phyloP scores from a whole-genome alignment of 2,888 invertebrate species.

The Phyllotreta striolata region DNA sequence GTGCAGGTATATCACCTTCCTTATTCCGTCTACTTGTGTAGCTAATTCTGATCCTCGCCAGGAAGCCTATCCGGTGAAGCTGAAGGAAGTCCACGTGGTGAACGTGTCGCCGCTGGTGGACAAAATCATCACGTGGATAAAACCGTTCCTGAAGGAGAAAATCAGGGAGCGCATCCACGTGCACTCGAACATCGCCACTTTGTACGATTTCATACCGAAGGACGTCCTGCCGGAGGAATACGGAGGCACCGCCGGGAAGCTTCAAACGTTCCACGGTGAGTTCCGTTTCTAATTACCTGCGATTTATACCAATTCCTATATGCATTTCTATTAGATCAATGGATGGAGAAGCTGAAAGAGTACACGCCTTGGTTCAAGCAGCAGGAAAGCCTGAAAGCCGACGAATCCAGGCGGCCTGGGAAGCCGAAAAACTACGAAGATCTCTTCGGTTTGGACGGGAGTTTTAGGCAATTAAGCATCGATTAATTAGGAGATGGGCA shows the following conservation, averaged over 20 bases:
- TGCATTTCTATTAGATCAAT: slow-evolving; percentile 67
- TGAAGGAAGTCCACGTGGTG: slow-evolving; percentile 86
- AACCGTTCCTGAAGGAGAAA: slow-evolving; percentile 88
- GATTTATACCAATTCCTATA: background rate
- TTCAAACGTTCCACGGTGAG: slow-evolving; percentile 76
- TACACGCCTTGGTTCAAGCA: slow-evolving; percentile 83
- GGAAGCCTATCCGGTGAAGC: slow-evolving; percentile 88
- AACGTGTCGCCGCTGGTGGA: slow-evolving; percentile 85
- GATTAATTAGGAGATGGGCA: slow-evolving; percentile 64
- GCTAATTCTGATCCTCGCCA: slow-evolving; percentile 54
- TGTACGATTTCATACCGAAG: slow-evolving; percentile 81
- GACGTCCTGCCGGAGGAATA: slow-evolving; percentile 84
- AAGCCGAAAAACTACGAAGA: slow-evolving; percentile 87
- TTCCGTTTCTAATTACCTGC: slow-evolving; percentile 13
- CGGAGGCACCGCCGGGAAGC: slow-evolving; percentile 80
- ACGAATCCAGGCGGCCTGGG: slow-evolving; percentile 82
- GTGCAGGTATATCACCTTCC: slow-evolving; percentile 65
- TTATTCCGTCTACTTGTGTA: background rate
- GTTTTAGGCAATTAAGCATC: slow-evolving; percentile 84
- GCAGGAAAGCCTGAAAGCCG: slow-evolving; percentile 79
- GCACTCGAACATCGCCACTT: slow-evolving; percentile 76
- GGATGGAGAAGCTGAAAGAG: slow-evolving; percentile 80
- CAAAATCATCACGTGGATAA: slow-evolving; percentile 84
- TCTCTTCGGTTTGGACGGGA: slow-evolving; percentile 88
- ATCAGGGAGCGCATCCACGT: slow-evolving; percentile 83